Conservation (phyloP, 2,113 vertebrate genomes). For the Triplophysa rosa region DNA sequence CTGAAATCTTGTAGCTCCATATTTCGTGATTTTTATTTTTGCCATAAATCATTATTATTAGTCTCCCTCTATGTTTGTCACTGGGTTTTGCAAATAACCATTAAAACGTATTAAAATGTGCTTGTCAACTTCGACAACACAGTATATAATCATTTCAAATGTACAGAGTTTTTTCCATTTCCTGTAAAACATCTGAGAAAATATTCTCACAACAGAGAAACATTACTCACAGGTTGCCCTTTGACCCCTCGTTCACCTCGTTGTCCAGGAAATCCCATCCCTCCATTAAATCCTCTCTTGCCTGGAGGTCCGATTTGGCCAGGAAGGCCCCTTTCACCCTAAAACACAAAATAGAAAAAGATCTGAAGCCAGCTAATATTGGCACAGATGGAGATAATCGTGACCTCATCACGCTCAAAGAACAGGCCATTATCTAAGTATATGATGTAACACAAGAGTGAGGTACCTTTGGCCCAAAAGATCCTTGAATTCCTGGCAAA, state of each 20-base stretch:
- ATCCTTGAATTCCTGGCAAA: conserved; percentile 89
- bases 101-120: too few relatives aligned
- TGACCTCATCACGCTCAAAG: not conserved
- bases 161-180: too few relatives aligned
- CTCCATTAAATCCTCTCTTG: conserved; percentile 81
- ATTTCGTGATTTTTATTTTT: too few relatives aligned
- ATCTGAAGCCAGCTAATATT: not conserved
- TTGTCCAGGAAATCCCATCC: conserved; percentile 81
- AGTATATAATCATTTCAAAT: too few relatives aligned
- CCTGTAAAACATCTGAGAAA: not conserved
- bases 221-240: conserved; percentile 85
- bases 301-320: conserved; percentile 85
- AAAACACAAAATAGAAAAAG: conserved; percentile 38
- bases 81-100: too few relatives aligned
- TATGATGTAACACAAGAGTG: not conserved
- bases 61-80: too few relatives aligned
- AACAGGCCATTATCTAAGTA: not conserved
- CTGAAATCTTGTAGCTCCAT: too few relatives aligned
- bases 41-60: too few relatives aligned
- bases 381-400: not conserved
- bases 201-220: not conserved
- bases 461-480: conserved; percentile 87
- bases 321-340: conserved; percentile 88
- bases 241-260: conserved; percentile 82
- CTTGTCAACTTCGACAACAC: too few relatives aligned